phyloP scores from a whole-genome alignment of 2,113 vertebrate species.

The Ibidorhyncha struthersii region DNA sequence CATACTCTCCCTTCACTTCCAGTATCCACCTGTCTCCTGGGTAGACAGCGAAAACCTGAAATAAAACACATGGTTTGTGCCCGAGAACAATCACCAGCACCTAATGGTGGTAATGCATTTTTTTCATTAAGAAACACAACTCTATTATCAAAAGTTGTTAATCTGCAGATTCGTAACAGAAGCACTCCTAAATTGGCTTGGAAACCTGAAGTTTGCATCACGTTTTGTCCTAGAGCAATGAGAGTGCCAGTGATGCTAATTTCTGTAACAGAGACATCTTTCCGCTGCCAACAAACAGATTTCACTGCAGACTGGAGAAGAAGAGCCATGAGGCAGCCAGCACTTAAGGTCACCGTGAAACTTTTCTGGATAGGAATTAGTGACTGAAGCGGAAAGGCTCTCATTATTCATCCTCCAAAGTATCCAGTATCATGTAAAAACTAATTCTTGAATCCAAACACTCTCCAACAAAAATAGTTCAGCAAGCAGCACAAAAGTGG shows the following conservation, averaged over 20 bases:
- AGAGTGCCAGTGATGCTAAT: not conserved
- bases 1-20: conserved; percentile 49
- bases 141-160: not conserved
- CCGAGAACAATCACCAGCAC: not conserved
- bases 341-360: not conserved
- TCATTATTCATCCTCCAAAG: not conserved
- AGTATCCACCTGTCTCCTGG: conserved; percentile 68
- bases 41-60: conserved; percentile 56
- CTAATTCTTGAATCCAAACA: not conserved
- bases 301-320: not conserved
- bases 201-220: not conserved
- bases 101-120: not conserved
- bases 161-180: not conserved
- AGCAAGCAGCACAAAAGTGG: not conserved
- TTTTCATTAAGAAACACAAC: not conserved
- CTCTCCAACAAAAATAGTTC: not conserved
- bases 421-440: not conserved
- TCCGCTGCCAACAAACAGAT: not conserved
- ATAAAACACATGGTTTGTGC: not conserved
- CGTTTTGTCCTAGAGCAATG: not conserved
- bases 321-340: not conserved
- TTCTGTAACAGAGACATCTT: not conserved
- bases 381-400: not conserved
- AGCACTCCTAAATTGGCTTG: not conserved
- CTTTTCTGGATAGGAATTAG: not conserved